Conservation (phyloP, 2,888 invertebrate species). For the Caenorhabditis sinica region DNA sequence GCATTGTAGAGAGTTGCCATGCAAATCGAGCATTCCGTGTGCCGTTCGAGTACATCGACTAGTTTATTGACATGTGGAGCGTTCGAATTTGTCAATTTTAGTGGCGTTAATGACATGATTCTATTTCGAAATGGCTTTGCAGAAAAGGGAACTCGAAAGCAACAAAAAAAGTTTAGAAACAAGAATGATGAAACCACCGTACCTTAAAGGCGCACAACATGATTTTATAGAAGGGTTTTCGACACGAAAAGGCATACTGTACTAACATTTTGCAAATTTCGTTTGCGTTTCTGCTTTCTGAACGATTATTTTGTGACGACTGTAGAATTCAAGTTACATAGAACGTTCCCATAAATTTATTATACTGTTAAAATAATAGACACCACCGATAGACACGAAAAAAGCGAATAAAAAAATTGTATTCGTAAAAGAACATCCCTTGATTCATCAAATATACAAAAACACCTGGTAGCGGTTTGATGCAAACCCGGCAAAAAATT, state of each 20-base stretch:
- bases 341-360: constrained; percentile 1
- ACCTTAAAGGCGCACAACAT: no score
- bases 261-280: no score
- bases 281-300: no score
- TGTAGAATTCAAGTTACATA: no score
- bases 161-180: no score
- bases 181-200: no score
- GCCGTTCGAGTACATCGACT: background rate
- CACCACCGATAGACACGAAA: constrained; percentile 37
- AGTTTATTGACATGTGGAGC: background rate
- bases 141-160: background rate
- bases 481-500: constrained; percentile 38
- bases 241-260: no score
- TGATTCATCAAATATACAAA: constrained; percentile 56
- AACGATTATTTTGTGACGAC: no score
- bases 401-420: constrained; percentile 1
- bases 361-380: constrained; percentile 4
- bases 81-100: background rate
- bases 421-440: constrained; percentile 19
- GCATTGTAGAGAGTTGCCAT: constrained; percentile 29
- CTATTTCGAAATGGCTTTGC: no score
- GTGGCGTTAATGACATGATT: background rate
- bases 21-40: constrained; percentile 34
- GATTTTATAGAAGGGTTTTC: no score
- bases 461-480: constrained; percentile 24